phyloP scores from a whole-genome alignment of 2,888 invertebrate species.

The Noctua fimbriata region DNA sequence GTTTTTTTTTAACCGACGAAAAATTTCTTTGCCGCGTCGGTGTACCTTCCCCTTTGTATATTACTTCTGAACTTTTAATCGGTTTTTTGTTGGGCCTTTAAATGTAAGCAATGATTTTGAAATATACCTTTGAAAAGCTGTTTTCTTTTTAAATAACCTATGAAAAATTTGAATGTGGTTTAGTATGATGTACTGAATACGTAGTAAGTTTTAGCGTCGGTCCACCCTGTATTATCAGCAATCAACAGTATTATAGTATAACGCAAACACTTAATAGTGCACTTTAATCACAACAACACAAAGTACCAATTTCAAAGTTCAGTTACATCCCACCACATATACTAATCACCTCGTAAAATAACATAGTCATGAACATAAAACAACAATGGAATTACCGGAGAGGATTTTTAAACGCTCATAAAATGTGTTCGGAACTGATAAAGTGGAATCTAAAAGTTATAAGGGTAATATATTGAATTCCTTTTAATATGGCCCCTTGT shows the following conservation, averaged over 20 bases:
- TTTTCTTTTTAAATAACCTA: no score
- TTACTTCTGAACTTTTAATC: no score
- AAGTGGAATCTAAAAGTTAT: conserved; percentile 72
- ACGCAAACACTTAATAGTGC: background rate
- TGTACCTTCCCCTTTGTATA: no score
- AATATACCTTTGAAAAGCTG: no score
- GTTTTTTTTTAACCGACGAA: no score
- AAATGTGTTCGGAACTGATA: conserved; percentile 65
- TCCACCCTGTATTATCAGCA: background rate
- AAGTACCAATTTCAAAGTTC: background rate
- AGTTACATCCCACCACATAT: background rate
- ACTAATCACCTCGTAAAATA: conserved; percentile 29
- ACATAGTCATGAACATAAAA: conserved; percentile 52
- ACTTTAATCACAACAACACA: background rate
- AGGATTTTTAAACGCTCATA: conserved; percentile 59
- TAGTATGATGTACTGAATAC: no score
- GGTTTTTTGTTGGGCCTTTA: no score
- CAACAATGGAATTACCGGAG: conserved; percentile 47
- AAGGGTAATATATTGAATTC: conserved; percentile 72
- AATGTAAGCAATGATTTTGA: no score
- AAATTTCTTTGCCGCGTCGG: no score
- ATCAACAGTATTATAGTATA: background rate
- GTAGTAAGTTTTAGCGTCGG: no score
- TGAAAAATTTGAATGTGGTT: no score
- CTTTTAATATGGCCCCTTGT: conserved; percentile 62